These are phyloP conservation scores for Melanotaenia boesemani DNA, from an alignment of 2,797 vertebrate genomes.

Conservation along the genomic window DNA sequence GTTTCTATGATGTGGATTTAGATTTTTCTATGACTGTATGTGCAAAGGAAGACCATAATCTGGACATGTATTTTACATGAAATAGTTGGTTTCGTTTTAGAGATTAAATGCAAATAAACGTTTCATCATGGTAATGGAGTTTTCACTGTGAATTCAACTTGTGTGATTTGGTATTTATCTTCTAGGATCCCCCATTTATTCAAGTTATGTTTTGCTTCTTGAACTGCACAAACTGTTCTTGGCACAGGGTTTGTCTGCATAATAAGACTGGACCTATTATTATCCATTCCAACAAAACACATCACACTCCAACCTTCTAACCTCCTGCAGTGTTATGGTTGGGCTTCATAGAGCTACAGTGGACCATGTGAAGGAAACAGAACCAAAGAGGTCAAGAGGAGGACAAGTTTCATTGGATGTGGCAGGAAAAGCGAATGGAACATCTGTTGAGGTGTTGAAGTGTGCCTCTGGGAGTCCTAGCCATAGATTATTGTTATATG, in stretches of 20 bases:
- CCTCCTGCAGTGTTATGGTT: slow-evolving; percentile 31
- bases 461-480: slow-evolving; percentile 48
- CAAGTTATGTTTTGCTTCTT: slow-evolving; percentile 17
- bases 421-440: slow-evolving; percentile 42
- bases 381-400: slow-evolving; percentile 38
- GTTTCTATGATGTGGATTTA: neutral
- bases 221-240: slow-evolving; percentile 32
- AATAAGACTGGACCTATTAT: slow-evolving; percentile 30
- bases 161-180: slow-evolving; percentile 7
- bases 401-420: slow-evolving; percentile 32
- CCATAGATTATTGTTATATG: slow-evolving; percentile 19
- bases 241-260: slow-evolving; percentile 33
- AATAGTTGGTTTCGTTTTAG: neutral
- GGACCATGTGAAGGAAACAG: slow-evolving; percentile 43
- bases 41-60: neutral
- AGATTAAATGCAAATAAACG: neutral
- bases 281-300: slow-evolving; percentile 11
- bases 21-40: neutral
- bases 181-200: slow-evolving; percentile 18
- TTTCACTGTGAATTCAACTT: neutral
- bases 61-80: neutral
- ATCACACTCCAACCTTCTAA: slow-evolving; percentile 23
- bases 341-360: slow-evolving; percentile 1
- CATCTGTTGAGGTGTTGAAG: slow-evolving; percentile 50
- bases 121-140: neutral